These are phyloP conservation scores for Drosophila suboccidentalis DNA, from an alignment of 2,888 invertebrate genomes.

Conservation along the genomic window DNA sequence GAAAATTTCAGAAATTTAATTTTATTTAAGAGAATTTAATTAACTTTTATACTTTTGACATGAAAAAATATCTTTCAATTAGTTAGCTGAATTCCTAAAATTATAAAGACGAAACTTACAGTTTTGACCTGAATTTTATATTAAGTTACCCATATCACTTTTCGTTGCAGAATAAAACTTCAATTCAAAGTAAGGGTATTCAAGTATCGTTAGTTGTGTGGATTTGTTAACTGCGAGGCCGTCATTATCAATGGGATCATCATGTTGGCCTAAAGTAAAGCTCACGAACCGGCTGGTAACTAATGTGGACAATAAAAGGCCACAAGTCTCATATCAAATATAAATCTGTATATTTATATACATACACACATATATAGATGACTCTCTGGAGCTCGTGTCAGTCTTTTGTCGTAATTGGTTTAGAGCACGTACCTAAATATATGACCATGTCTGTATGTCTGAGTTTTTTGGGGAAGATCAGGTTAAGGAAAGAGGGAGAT, in stretches of 20 bases:
- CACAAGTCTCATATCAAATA: conserved; percentile 34
- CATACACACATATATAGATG: conserved; percentile 6
- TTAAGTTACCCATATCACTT: no score
- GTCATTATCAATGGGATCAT: conserved; percentile 51
- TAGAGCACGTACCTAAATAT: conserved; percentile 62
- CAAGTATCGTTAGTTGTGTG: not conserved
- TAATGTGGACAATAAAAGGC: conserved; percentile 58
- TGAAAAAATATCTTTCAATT: no score
- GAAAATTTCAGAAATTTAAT: no score
- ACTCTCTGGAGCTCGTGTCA: conserved; percentile 63
- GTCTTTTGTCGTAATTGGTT: conserved; percentile 62
- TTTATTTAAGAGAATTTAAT: no score
- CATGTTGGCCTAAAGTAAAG: conserved; percentile 44
- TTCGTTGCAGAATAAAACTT: not conserved
- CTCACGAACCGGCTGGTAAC: conserved; percentile 57
- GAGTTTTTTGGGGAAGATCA: conserved; percentile 11
- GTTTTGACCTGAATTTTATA: no score
- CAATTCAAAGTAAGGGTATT: conserved; percentile 2
- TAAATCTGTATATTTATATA: conserved; percentile 7
- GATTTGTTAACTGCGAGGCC: conserved; percentile 13
- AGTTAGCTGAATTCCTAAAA: no score
- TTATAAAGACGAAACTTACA: no score
- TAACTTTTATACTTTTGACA: no score
- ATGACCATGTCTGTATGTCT: conserved; percentile 2
- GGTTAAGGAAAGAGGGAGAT: not conserved